Base-by-base conservation (phyloP, 2,888 invertebrate species). In the Orthosia incerta region DNA sequence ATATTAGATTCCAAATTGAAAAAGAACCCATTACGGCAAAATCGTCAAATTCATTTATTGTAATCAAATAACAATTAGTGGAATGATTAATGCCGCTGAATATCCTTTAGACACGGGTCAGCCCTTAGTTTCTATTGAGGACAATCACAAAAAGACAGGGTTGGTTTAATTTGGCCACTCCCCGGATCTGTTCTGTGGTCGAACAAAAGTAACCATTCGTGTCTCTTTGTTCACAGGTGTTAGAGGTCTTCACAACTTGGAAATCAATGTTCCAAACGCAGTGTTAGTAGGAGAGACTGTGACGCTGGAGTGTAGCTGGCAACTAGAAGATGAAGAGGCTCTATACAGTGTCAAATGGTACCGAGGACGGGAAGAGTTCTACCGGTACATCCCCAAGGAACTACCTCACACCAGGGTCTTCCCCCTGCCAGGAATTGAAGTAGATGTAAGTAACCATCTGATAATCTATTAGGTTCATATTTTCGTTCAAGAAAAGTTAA, bases 261-360 rank as follows among this genome's bases (percentile, higher is more conserved):
- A 97, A 91, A 97, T 98, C 86, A 97, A 97, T 85, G 97, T 98
- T 59, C 98, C 98, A 62, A 96, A 96, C 80, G 98, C 98, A 2
- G 98, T 97, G 53, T 96, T 97, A 71, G 97, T 97, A 53, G 98
- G 98, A 61, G 97, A 98, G 84, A 98, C 98, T 1, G 98, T 98
- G 64, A 97, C 97, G 59, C 95, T 98, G 80, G 97, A 97, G 88
- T 98, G 98, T 94, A 97, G 97, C 84, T 98, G 98, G 97, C 97
- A 98, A 92, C 95, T 98, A 72, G 97, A 98, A 91, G 97, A 97
- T 80, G 96, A 96, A 63, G 98, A 98, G 87, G 97, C 97, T 1
- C 94, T 98, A 18, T 98, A 98, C 94, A 97, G 98, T 73, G 98
- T 98, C 83, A 98, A 98, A 93, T 98, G 98, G 98, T 98, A 98